phyloP scores from a whole-genome alignment of 1,140 invertebrate genomes.

The Cydia fagiglandana region DNA sequence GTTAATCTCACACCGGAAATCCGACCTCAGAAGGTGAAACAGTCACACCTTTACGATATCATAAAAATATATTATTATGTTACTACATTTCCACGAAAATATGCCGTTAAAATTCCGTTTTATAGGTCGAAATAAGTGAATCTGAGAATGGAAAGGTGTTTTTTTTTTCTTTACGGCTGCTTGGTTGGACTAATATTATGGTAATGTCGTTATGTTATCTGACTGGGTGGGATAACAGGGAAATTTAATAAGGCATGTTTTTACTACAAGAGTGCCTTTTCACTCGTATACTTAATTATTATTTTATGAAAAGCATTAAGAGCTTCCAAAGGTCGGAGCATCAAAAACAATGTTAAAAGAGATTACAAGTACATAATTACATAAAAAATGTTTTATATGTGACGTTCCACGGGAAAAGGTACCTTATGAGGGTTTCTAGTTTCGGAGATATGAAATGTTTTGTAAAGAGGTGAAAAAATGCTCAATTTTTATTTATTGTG shows the following conservation, averaged over 20 bases:
- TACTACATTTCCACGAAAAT: conserved; percentile 18
- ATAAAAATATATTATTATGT: conserved; percentile 28
- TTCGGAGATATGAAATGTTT: too few relatives aligned
- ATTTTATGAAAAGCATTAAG: not conserved
- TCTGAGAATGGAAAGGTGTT: conserved; percentile 21
- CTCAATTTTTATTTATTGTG: too few relatives aligned
- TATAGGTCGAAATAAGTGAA: conserved; percentile 21
- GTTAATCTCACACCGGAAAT: not conserved
- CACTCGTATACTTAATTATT: not conserved
- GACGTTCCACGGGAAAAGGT: too few relatives aligned
- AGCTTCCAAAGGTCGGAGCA: not conserved
- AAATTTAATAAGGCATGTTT: not conserved
- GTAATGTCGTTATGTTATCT: conserved; percentile 13
- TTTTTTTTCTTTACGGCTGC: not conserved
- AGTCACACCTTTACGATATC: conserved; percentile 16
- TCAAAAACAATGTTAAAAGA: not conserved
- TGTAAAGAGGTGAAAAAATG: too few relatives aligned
- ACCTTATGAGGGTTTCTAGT: too few relatives aligned
- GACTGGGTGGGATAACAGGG: not conserved
- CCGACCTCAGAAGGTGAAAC: not conserved
- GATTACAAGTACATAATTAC: not conserved
- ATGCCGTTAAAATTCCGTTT: conserved; percentile 25
- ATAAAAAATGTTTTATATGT: too few relatives aligned
- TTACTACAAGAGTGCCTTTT: not conserved
- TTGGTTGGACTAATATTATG: not conserved